Conservation (phyloP, 2,888 invertebrate species). For the Rhogogaster chlorosoma region DNA sequence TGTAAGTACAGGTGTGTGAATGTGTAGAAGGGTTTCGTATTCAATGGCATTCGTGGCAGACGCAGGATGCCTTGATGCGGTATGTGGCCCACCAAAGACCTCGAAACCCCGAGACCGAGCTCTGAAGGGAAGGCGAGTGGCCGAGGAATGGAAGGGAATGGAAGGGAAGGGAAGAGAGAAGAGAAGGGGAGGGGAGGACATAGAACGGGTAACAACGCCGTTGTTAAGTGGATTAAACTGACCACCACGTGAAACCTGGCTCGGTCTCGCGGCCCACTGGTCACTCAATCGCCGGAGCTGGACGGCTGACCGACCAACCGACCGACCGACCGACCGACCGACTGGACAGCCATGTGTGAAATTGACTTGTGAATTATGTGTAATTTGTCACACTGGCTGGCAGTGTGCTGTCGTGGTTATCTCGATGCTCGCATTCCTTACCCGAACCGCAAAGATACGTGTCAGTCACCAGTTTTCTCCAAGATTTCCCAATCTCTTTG, state of each 20-base stretch:
- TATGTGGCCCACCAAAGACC: constrained; percentile 56
- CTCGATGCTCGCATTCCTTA: constrained; percentile 57
- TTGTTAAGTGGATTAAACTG: constrained; percentile 55
- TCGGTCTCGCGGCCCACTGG: constrained; percentile 53
- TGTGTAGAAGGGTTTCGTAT: constrained; percentile 65
- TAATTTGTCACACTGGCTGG: constrained; percentile 68
- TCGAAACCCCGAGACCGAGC: constrained; percentile 53
- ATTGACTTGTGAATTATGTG: constrained; percentile 72
- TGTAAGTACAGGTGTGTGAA: not conserved
- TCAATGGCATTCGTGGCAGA: constrained; percentile 58
- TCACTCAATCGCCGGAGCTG: constrained; percentile 49
- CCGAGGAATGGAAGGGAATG: not conserved
- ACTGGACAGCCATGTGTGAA: constrained; percentile 68
- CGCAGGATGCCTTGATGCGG: constrained; percentile 48
- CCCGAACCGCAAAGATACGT: constrained; percentile 27
- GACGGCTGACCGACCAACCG: constrained; percentile 47
- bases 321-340: constrained; percentile 41
- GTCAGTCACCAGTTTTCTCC: not conserved
- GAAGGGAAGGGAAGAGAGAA: not conserved
- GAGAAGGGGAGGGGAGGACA: not conserved
- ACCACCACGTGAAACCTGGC: constrained; percentile 55
- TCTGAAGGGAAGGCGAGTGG: constrained; percentile 25
- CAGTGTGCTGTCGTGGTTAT: constrained; percentile 60
- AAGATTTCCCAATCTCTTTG: constrained; percentile 26
- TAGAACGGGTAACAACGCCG: constrained; percentile 48